Evolutionary conservation across 2,888 invertebrate species (phyloP).

Genomic region (Harpagoxenus sublaevis): DNA sequence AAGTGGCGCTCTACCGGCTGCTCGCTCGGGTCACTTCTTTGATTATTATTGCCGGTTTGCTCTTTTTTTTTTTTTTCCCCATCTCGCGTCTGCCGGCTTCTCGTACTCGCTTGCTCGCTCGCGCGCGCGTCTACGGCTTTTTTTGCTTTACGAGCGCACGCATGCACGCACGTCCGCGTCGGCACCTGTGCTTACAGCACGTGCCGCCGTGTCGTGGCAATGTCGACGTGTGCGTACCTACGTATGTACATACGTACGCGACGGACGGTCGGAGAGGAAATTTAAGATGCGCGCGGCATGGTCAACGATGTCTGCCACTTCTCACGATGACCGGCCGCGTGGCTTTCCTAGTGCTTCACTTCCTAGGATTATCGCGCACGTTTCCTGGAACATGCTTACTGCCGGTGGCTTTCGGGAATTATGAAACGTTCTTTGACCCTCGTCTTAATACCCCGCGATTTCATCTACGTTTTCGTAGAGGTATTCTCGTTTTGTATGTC

Average conservation of each 20-base stretch:
- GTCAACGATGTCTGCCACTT: slow-evolving; percentile 59
- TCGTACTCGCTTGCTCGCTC: slow-evolving; percentile 20
- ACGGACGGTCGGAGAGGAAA: slow-evolving; percentile 47
- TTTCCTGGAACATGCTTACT: slow-evolving; percentile 42
- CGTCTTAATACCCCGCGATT: slow-evolving; percentile 7
- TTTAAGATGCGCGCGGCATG: slow-evolving; percentile 69
- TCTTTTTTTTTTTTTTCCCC: slow-evolving; percentile 43
- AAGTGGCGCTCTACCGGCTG: slow-evolving; percentile 70
- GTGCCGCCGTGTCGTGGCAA: slow-evolving; percentile 63
- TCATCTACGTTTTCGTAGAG: slow-evolving; percentile 7
- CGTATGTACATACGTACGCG: slow-evolving; percentile 2
- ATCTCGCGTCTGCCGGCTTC: slow-evolving; percentile 35
- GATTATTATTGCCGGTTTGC: slow-evolving; percentile 71
- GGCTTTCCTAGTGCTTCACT: slow-evolving; percentile 44
- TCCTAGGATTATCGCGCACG: slow-evolving; percentile 50
- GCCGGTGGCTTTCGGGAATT: slow-evolving; percentile 39
- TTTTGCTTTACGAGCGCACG: slow-evolving; percentile 65
- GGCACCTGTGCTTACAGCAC: slow-evolving; percentile 74
- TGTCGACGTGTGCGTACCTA: slow-evolving; percentile 50
- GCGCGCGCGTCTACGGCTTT: slow-evolving; percentile 44
- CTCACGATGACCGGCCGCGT: slow-evolving; percentile 34
- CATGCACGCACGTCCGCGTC: slow-evolving; percentile 57
- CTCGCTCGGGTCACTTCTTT: slow-evolving; percentile 72
- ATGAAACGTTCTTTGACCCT: slow-evolving; percentile 20
- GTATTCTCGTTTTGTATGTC: background rate